Base-by-base conservation (phyloP, 2,888 invertebrate genomes). In the Ichneumon xanthorius region DNA sequence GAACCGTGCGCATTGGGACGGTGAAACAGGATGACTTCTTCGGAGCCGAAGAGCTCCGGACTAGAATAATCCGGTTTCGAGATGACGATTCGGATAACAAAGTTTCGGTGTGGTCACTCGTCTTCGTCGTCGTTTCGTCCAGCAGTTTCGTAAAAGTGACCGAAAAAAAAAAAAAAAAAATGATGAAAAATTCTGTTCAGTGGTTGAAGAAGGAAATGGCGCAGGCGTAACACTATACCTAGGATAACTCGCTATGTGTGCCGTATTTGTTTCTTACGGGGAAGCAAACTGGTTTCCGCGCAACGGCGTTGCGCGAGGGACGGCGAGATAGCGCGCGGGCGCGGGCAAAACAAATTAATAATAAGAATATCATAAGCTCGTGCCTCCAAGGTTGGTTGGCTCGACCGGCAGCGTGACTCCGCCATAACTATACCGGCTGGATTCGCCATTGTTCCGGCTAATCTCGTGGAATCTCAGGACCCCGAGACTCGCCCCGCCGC, bases 261-360 rank as follows among this genome's bases (percentile, higher is more conserved):
- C 40, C 50, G 63, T n/a, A 19, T 19, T 37, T n/a, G 16, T 45
- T 68, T 85, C 65, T 26, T 72, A 72, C 82, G 78, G 50, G 70
- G 11, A 45, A 72, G 78, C 61, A 84, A 88, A 88, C 88, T 87
- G 88, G 87, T 88, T 88, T 87, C 80, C 81, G 55, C 83, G 84
- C 82, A 84, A 79, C 61, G 58, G 79, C 80, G 67, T 78, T 76
- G 79, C 82, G 68, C 80, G 65, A 30, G 67, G 33, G 68, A 71
- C 48, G 50, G 33, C 22, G 30, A 7, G 5, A 72, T 45, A n/a
- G 48, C 68, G 65, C 68, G 80, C 50, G 68, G 77, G 72, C 73
- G 53, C 70, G 82, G 45, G 53, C 76, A 84, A 78, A 84, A 84
- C 83, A 84, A 86, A 87, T 83, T 87, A 86, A 86, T 86, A 86